These are phyloP conservation scores for Stichodactyla helianthus DNA, from an alignment of 64 coral and sea anemone genomes.

Conservation along the genomic window DNA sequence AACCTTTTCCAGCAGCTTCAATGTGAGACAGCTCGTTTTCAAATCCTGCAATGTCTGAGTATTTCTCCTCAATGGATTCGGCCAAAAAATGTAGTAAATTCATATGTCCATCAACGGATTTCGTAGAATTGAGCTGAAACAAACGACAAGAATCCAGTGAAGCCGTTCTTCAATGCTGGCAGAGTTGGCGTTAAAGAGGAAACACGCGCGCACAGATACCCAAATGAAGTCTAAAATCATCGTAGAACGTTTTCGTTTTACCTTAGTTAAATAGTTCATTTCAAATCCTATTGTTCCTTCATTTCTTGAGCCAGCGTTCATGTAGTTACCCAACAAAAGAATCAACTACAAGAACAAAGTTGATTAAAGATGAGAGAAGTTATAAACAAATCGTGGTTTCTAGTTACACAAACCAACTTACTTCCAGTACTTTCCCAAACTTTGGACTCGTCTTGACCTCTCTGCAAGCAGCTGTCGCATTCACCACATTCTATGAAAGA, in stretches of 20 bases:
- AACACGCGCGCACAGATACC: no score
- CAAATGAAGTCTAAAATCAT: no score
- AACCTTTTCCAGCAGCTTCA: slow-evolving; percentile 82
- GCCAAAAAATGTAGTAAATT: slow-evolving; percentile 89
- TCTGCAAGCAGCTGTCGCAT: slow-evolving; percentile 93
- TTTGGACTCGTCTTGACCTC: slow-evolving; percentile 94
- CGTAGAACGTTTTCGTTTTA: background rate
- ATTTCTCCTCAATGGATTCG: slow-evolving; percentile 73
- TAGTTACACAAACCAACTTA: slow-evolving; percentile 13
- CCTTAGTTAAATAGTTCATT: slow-evolving; percentile 96
- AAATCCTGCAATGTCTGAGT: slow-evolving; percentile 93
- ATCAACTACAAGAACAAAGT: slow-evolving; percentile 55
- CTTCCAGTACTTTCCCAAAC: slow-evolving; percentile 89
- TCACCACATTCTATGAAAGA: slow-evolving; percentile 88
- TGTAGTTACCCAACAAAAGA: slow-evolving; percentile 91
- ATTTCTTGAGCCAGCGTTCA: slow-evolving; percentile 98
- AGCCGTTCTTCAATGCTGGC: no score
- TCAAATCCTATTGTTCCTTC: slow-evolving; percentile 96
- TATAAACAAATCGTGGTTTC: background rate
- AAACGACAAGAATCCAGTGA: background rate
- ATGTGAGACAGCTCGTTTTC: slow-evolving; percentile 89
- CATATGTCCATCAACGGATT: slow-evolving; percentile 86
- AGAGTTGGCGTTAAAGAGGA: no score
- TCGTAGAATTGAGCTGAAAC: slow-evolving; percentile 88
- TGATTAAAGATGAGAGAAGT: background rate